Evolutionary conservation across 2,797 vertebrate species (phyloP).

Genomic region (Anguilla megastoma): DNA sequence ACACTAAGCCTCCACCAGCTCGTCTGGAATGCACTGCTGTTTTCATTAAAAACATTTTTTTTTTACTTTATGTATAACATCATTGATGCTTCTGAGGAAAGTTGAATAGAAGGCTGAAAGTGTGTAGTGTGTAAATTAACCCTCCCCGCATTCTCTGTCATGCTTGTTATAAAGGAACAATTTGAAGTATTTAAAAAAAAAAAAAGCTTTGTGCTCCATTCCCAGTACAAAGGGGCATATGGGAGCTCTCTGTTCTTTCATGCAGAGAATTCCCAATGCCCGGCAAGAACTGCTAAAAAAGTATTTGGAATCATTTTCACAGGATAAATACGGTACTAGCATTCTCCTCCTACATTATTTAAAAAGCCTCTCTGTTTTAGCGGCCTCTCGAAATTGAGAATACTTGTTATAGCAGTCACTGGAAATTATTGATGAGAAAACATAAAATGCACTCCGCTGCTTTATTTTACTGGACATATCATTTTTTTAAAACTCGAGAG

Average conservation of each 20-base stretch:
- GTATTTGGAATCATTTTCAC: conserved; percentile 68
- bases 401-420: conserved; percentile 55
- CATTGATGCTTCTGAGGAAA: conserved; percentile 71
- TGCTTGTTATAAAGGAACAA: conserved; percentile 72
- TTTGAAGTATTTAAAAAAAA: conserved; percentile 73
- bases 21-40: conserved; percentile 64
- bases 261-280: conserved; percentile 69
- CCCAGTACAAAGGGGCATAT: conserved; percentile 59
- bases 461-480: neutral
- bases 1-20: conserved; percentile 70
- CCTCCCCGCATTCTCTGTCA: conserved; percentile 52
- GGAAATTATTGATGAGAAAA: conserved; percentile 66
- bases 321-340: conserved; percentile 62
- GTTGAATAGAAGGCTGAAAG: conserved; percentile 70
- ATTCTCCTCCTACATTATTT: conserved; percentile 67
- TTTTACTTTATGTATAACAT: conserved; percentile 69
- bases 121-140: conserved; percentile 80
- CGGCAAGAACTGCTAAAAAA: conserved; percentile 67
- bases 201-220: conserved; percentile 68
- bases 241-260: conserved; percentile 66
- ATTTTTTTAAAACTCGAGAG: neutral
- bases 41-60: conserved; percentile 56
- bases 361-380: conserved; percentile 57
- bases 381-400: conserved; percentile 60
- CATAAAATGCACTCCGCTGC: conserved; percentile 48